Percentiles rank a stretch among this genome's conserved stretches.
Evolutionary conservation across 2,113 vertebrate species (phyloP).

Genomic region (Eonycteris spelaea): DNA sequence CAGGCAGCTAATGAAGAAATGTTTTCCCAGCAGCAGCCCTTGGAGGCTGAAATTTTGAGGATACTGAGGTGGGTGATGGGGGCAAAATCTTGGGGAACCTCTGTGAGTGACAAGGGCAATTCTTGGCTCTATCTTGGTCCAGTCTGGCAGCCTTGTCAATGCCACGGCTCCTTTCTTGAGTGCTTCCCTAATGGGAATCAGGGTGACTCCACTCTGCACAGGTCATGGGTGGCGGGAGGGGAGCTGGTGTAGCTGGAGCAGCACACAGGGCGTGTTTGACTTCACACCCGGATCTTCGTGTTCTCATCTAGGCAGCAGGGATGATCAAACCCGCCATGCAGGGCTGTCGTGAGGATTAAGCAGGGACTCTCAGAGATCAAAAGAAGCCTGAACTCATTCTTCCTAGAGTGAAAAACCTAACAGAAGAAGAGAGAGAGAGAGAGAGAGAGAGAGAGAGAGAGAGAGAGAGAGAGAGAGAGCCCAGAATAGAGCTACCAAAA

Average conservation of each 20-base stretch:
- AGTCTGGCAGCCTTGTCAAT: neutral
- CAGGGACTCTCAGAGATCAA: neutral
- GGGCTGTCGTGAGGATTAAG: neutral
- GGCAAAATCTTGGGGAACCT: neutral
- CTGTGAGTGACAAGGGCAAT: neutral
- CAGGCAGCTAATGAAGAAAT: neutral
- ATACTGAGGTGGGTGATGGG: fast-evolving
- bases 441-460: neutral
- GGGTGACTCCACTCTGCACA: fast-evolving
- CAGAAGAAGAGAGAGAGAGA: neutral
- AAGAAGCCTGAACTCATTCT: neutral
- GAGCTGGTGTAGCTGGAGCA: fast-evolving
- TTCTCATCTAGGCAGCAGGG: neutral
- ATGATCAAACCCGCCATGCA: neutral
- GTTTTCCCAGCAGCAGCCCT: fast-evolving
- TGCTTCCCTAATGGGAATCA: neutral
- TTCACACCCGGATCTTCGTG: fast-evolving
- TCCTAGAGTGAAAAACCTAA: neutral
- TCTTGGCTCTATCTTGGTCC: neutral
- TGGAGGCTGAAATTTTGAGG: neutral
- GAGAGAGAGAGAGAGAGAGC: neutral
- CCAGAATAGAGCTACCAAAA: neutral
- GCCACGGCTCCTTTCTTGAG: neutral
- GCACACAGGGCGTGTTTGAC: no score
- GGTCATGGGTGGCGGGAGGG: fast-evolving